Evolutionary conservation across 2,888 invertebrate genomes (phyloP), one percentile per base, ranked within the genome.

Genomic region (Pammene aurita): DNA sequence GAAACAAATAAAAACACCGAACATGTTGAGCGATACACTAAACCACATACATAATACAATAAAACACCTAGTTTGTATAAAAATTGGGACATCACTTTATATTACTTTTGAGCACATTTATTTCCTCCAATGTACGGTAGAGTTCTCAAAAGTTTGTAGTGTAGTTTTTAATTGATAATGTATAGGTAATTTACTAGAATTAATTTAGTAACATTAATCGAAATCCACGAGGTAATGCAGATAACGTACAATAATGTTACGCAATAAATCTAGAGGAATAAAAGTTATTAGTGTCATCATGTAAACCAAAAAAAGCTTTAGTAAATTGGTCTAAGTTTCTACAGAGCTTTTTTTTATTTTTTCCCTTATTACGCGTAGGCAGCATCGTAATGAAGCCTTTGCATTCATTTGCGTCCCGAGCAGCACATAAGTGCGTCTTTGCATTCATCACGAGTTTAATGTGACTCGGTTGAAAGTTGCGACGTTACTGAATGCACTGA

Each of bases 1-100:
- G 86, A 91, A 90, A 88, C 80, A 84, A 86, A 83, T 54, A 84
- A 80, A 82, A 83, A 88, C 85, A 85, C 80, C 78, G 75, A 85
- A 86, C 82, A 84, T 77, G 63, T 81, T 89, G 81, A 83, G 81
- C 81, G 73, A 73, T 61, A 75, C 78, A 77, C 70, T 77, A 76
- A 81, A 78, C 77, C 74, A 73, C 75, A 70, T 60, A 74, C 70
- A 50, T n/a, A 55, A 34, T 63, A 67, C 54, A 44, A 71, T 72
- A 71, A 69, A 70, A 69, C 69, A 65, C 26, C 60, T 69, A 65
- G 9, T 58, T 65, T 54, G 60, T 64, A 58, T 54, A 67, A 67
- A 61, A 58, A 52, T 52, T 54, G 63, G 58, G 56, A 67, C 42
- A 62, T 58, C 35, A 50, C 6, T 60, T 54, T 54, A 52, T 13